Base-by-base conservation (phyloP, 1,140 invertebrate genomes). In the Aphelinus atriplicis region DNA sequence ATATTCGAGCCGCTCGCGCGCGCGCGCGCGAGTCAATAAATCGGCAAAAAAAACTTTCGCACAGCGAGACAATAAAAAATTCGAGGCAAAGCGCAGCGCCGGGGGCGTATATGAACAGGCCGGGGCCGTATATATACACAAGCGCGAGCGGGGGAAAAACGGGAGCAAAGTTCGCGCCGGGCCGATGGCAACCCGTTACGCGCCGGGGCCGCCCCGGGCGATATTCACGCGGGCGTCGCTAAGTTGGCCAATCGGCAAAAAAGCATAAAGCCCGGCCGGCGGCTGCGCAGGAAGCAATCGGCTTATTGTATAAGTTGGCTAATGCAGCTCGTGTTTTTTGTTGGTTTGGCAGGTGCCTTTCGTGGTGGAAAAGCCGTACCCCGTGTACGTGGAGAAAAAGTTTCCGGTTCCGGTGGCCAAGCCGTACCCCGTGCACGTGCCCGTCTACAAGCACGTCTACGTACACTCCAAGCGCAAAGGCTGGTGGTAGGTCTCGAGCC, bases 371-470 rank as follows among this genome's bases (percentile, higher is more conserved):
- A 94, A 94, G 84, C 93, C 93, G 45, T 94, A 93, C 89, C 92
- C 84, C 85, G 91, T 88, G 57, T 87, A 87, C 65, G 84, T 88
- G 1, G 85, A 86, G 73, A 88, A 87, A 76, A 87, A 86, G 75
- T 86, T 86, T 69, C 84, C 85, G 7, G 82, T 87, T 45, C 83
- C 85, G 26, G 82, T 88, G 4, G 83, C 84, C 66, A 94, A 94
- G 83, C 93, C 93, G 43, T 94, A 94, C 84, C 89, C 93, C 10
- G 93, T 94, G 75, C 92, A 93, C 77, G 91, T 93, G n/a, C 93
- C 93, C n/a, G 90, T 94, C 55, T 94, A 94, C 88, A 94, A 94
- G 84, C 93, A 94, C 83, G 91, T 94, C 76, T 92, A 92, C 86
- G 92, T 92, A 80, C 91, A 93, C 82, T 84, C 84, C 9, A 81